Conservation (phyloP, 2,888 invertebrate genomes). For the Phrixothrix hirtus region DNA sequence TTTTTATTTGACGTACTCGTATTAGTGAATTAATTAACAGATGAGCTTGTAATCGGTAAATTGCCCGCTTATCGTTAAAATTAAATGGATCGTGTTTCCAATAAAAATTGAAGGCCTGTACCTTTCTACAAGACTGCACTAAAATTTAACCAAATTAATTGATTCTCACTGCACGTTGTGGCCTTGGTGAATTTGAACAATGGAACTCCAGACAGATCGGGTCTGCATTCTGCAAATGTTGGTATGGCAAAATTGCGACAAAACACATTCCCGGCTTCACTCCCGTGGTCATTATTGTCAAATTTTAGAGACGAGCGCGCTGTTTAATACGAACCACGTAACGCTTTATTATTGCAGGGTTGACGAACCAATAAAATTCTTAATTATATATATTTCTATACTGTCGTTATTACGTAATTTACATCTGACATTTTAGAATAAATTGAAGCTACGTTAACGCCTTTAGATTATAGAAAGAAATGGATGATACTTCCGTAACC, state of each 20-base stretch:
- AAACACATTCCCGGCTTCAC: conserved; percentile 28
- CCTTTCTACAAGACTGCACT: conserved; percentile 26
- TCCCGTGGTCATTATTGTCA: conserved; percentile 19
- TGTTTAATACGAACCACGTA: conserved; percentile 5
- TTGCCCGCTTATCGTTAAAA: conserved; percentile 5
- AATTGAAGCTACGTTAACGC: no score
- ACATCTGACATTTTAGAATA: no score
- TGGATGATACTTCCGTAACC: no score
- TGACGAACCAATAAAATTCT: no score
- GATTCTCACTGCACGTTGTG: conserved; percentile 38
- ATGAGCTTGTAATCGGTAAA: conserved; percentile 7
- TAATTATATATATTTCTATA: no score
- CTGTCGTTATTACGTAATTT: no score
- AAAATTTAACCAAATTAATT: conserved; percentile 38
- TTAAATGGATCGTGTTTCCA: conserved; percentile 11
- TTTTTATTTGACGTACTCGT: conserved; percentile 2
- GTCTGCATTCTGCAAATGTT: conserved; percentile 42
- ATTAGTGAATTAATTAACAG: conserved; percentile 15
- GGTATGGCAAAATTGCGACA: conserved; percentile 45
- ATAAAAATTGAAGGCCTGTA: no score
- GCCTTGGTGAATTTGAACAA: conserved; percentile 39
- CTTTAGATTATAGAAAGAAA: no score
- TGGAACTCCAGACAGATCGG: conserved; percentile 37
- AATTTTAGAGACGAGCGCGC: conserved; percentile 20
- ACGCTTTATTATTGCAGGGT: conserved; percentile 11